Percentiles rank a stretch among this genome's conserved stretches.
Evolutionary conservation across 2,797 vertebrate species (phyloP).

Genomic region (Melanotaenia parkinsoni): DNA sequence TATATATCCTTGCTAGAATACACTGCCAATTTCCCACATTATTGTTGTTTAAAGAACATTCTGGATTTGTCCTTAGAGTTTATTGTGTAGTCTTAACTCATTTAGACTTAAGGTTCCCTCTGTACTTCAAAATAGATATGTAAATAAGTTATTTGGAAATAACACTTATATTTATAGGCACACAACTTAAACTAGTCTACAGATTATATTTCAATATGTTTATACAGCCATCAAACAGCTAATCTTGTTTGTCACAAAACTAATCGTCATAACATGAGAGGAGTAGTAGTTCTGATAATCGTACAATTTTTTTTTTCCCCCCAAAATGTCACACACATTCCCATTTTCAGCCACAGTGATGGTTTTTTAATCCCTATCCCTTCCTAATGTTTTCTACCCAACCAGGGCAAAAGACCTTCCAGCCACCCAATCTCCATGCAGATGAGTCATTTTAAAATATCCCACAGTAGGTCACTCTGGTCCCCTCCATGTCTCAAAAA

Average conservation of each 20-base stretch:
- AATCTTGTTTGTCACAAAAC: neutral
- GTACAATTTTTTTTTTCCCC: neutral
- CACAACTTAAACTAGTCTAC: neutral
- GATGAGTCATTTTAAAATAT: conserved; percentile 22
- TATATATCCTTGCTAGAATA: neutral
- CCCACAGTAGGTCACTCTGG: conserved; percentile 28
- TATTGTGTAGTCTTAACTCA: neutral
- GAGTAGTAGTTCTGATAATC: neutral
- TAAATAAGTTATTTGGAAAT: neutral
- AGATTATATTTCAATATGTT: neutral
- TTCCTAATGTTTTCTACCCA: neutral
- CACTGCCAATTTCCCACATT: too few relatives aligned
- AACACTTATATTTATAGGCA: neutral
- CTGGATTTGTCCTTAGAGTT: neutral
- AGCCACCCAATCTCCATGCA: neutral
- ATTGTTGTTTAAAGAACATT: neutral
- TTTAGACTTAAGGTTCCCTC: neutral
- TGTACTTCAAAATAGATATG: neutral
- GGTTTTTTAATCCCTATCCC: neutral
- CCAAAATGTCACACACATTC: neutral
- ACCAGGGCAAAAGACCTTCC: neutral
- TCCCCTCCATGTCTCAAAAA: conserved; percentile 54
- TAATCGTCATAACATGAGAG: neutral
- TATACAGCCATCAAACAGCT: neutral
- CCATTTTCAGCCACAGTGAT: neutral